Conservation (phyloP, 2,113 vertebrate genomes). For the Serinus canaria region DNA sequence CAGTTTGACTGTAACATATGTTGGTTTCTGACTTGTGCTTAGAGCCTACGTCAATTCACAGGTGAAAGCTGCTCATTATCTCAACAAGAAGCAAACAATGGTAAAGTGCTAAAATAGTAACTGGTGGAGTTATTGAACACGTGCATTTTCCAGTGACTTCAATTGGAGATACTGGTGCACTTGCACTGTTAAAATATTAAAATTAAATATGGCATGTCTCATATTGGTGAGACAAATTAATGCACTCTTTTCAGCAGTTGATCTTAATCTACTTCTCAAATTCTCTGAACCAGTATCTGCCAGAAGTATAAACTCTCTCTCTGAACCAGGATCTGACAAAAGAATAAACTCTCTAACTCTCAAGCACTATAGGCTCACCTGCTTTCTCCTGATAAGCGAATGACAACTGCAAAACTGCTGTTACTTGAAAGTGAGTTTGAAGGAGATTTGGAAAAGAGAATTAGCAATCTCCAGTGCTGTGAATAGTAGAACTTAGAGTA, state of each 20-base stretch:
- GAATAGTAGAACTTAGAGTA: not conserved
- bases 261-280: not conserved
- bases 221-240: not conserved
- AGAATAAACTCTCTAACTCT: not conserved
- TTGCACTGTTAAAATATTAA: not conserved
- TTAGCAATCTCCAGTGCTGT: not conserved
- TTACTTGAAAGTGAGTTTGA: not conserved
- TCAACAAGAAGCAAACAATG: not conserved
- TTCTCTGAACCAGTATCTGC: not conserved
- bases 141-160: not conserved
- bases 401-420: not conserved
- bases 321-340: not conserved
- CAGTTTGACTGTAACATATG: not conserved
- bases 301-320: not conserved
- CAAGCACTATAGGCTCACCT: not conserved
- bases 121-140: not conserved
- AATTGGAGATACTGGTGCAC: fast-evolving
- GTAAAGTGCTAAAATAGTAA: not conserved
- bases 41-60: not conserved
- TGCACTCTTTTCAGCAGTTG: not conserved
- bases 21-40: not conserved
- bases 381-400: not conserved
- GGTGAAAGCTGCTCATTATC: not conserved
- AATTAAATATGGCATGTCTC: not conserved
- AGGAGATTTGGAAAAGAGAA: not conserved